Base-by-base conservation (phyloP, 2,797 vertebrate species). In the Rhabdophis nuchalis region DNA sequence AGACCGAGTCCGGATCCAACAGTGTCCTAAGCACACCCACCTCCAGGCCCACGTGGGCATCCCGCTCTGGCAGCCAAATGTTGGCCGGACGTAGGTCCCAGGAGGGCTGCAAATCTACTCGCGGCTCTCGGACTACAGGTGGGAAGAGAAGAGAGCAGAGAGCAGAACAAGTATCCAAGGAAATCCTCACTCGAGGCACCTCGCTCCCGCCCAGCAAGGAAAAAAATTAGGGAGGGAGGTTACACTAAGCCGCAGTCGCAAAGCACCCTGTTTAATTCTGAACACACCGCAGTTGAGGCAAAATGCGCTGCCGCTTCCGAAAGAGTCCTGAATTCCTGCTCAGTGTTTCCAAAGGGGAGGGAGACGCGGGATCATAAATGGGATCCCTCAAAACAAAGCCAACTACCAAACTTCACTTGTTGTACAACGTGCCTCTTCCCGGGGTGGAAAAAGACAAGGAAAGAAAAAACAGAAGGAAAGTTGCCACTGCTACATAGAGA, bases 351-450 rank as follows among this genome's bases (percentile, higher is more conserved):
- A 93, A 13, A 82, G 94, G 61, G 85, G 86, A 9, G 3, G 18
- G 54, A 53, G 85, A 29, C 27, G 52, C 10, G 6, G n/a, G n/a
- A n/a, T n/a, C n/a, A 12, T n/a, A 52, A 46, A 14, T n/a, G 68
- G 27, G 14, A 20, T 16, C 41, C 46, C 57, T 32, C 52, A 36
- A 56, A 94, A 94, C 87, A 95, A 92, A 93, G 95, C 93, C 95
- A 95, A 94, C 85, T 91, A 96, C 93, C 20, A 64, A 95, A 91
- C 94, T 91, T 95, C 91, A 60, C 60, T 85, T 14, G 23, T 46
- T 13, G 53, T 56, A 4, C 20, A 5, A 56, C 16, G 46, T 11
- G 46, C n/a, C 72, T 53, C 50, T 54, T 90, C 93, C 92, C 64
- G 93, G 64, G 27, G 52, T 53, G 14, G 36, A 61, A 32, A 25